Percentiles rank a stretch among this genome's conserved stretches.
These are phyloP conservation scores for Nycticebus coucang DNA, from an alignment of 2,113 vertebrate genomes.

Conservation along the genomic window DNA sequence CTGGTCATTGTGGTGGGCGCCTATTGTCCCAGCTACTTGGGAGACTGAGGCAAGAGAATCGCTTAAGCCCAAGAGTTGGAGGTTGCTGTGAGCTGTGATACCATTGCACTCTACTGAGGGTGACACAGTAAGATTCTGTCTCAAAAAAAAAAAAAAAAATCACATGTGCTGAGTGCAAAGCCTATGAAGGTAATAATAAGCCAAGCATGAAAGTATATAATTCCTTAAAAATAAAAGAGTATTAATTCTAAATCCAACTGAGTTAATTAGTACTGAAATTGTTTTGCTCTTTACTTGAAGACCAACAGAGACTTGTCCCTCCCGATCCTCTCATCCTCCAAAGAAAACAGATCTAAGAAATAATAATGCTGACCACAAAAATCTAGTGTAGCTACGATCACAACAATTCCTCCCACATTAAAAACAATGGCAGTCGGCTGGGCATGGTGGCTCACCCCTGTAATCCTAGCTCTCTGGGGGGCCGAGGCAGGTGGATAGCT, in stretches of 20 bases:
- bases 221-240: neutral
- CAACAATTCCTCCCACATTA: neutral
- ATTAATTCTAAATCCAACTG: constrained; percentile 63
- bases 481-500: too few species aligned
- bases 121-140: too few species aligned
- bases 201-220: neutral
- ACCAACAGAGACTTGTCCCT: constrained; percentile 39
- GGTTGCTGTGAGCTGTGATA: too few species aligned
- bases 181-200: neutral
- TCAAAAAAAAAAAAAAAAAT: neutral
- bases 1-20: too few species aligned
- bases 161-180: neutral
- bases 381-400: neutral
- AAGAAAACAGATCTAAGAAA: constrained; percentile 70
- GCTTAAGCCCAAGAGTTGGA: too few species aligned
- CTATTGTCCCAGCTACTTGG: too few species aligned
- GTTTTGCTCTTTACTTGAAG: constrained; percentile 69
- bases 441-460: too few species aligned
- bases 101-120: too few species aligned
- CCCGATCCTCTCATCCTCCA: constrained; percentile 60
- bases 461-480: too few species aligned
- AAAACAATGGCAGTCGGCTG: neutral
- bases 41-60: too few species aligned
- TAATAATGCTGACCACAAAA: neutral
- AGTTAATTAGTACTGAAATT: constrained; percentile 56